phyloP scores from a whole-genome alignment of 2,888 invertebrate species.

The Neria commutata region DNA sequence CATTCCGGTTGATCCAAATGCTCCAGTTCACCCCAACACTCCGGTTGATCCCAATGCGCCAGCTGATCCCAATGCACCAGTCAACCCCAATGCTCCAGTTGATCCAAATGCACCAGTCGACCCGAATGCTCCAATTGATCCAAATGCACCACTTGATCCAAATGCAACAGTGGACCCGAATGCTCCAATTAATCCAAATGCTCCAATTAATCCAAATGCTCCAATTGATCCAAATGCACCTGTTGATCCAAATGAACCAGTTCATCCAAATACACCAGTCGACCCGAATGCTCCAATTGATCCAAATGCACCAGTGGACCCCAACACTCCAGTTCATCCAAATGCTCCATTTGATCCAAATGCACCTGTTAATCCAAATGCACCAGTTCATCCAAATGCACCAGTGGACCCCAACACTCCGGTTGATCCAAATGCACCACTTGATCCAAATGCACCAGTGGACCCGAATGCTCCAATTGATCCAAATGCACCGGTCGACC shows the following conservation, averaged over 20 bases:
- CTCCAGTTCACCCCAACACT: constrained; percentile 11
- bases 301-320: constrained; percentile 7
- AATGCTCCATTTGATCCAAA: constrained; percentile 6
- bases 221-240: constrained; percentile 5
- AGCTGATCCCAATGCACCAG: background rate
- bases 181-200: background rate
- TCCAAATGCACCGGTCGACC: background rate
- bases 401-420: background rate
- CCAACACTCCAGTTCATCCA: background rate
- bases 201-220: background rate
- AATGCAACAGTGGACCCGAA: background rate
- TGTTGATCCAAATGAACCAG: constrained; percentile 9
- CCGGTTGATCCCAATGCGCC: background rate
- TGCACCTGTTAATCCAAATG: constrained; percentile 7
- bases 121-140: constrained; percentile 16
- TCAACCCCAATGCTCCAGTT: background rate
- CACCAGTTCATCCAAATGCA: constrained; percentile 11
- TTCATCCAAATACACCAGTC: background rate
- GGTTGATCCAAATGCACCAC: background rate
- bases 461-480: constrained; percentile 10
- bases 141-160: constrained; percentile 22
- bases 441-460: background rate
- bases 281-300: constrained; percentile 10
- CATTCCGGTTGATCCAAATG: fast-evolving
- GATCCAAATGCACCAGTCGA: constrained; percentile 20